phyloP scores from a whole-genome alignment of 2,113 vertebrate species.

The Athene cunicularia region DNA sequence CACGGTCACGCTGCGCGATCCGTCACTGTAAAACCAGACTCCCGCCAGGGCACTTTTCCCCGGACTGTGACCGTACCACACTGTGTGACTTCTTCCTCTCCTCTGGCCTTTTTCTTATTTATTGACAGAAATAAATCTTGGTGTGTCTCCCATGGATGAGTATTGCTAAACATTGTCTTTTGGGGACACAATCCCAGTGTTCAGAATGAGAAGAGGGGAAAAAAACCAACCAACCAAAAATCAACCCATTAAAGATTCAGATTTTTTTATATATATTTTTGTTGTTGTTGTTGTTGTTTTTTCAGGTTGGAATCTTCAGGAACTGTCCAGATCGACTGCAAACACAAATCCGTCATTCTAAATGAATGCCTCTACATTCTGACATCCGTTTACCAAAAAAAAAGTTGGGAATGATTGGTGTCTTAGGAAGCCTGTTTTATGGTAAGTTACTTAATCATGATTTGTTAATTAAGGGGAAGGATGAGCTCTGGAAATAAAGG shows the following conservation, averaged over 20 bases:
- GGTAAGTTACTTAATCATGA: background rate
- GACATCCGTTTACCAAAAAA: background rate
- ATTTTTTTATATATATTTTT: background rate
- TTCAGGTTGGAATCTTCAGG: background rate
- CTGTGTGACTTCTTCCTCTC: rapidly evolving
- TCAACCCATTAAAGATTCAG: background rate
- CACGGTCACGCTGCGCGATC: no score
- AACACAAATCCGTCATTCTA: rapidly evolving
- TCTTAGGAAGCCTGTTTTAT: background rate
- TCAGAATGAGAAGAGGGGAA: background rate
- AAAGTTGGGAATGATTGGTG: no score
- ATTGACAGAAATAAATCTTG: background rate
- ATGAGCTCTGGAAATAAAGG: background rate
- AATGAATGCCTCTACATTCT: rapidly evolving
- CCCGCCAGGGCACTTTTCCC: background rate
- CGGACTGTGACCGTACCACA: background rate
- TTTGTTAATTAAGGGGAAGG: background rate
- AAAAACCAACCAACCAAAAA: no score
- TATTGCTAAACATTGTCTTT: background rate
- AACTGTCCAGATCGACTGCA: background rate
- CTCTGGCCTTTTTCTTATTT: background rate
- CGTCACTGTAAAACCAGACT: background rate
- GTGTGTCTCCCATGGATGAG: background rate
- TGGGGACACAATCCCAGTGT: background rate
- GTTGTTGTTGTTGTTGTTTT: no score